Evolutionary conservation across 2,888 invertebrate genomes (phyloP).

Genomic region (Sarcophaga caerulescens): DNA sequence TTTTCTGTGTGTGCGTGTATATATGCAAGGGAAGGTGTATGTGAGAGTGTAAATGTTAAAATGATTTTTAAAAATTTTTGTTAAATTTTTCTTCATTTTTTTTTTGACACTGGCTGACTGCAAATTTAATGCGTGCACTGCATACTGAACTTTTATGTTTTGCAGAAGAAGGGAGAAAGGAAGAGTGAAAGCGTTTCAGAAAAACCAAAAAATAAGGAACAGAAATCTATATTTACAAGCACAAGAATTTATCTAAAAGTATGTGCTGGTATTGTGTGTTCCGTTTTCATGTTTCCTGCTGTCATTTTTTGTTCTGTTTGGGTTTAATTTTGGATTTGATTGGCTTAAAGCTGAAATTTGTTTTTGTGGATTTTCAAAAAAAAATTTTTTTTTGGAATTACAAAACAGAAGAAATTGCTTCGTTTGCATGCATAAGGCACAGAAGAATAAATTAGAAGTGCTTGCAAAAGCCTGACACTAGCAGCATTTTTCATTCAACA

Average conservation of each 20-base stretch:
- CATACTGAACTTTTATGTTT: too few species aligned
- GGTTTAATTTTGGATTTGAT: constrained; percentile 23
- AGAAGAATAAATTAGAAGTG: constrained; percentile 1
- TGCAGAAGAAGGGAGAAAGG: too few species aligned
- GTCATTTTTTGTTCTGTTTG: background rate
- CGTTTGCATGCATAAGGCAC: constrained; percentile 15
- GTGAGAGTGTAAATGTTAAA: background rate
- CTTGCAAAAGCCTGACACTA: background rate
- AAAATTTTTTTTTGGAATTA: too few species aligned
- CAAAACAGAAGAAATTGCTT: constrained; percentile 9
- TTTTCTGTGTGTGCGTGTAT: background rate
- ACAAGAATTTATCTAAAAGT: constrained; percentile 26
- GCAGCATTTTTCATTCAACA: too few species aligned
- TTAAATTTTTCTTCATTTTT: constrained; percentile 5
- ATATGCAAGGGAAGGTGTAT: background rate
- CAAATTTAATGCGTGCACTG: too few species aligned
- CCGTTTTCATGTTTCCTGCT: background rate
- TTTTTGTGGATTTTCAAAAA: too few species aligned
- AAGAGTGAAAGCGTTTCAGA: too few species aligned
- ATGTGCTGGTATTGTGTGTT: constrained; percentile 2
- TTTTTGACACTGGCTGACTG: background rate
- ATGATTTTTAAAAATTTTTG: constrained; percentile 18
- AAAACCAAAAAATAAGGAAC: too few species aligned
- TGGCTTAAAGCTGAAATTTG: too few species aligned
- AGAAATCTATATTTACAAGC: background rate